Evolutionary conservation across 2,888 invertebrate genomes (phyloP).

Genomic region (Ornithoptera priamus): DNA sequence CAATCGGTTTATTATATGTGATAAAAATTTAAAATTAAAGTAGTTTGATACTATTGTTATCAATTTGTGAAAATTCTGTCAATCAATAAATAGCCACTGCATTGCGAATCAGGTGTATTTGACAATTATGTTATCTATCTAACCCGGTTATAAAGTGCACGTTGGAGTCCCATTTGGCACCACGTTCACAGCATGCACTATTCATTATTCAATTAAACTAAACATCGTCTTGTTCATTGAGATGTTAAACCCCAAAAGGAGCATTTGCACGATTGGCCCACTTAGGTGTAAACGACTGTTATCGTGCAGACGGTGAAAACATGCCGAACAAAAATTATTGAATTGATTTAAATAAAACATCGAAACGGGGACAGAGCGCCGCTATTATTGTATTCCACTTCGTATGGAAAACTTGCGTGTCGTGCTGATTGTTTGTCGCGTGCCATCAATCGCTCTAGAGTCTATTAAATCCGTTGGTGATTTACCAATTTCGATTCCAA

Average conservation of each 20-base stretch:
- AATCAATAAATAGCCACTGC: background rate
- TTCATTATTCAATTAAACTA: background rate
- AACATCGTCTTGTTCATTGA: background rate
- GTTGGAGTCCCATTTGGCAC: background rate
- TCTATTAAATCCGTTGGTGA: slow-evolving; percentile 7
- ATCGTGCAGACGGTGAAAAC: slow-evolving; percentile 39
- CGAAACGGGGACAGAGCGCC: slow-evolving; percentile 29
- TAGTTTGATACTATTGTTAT: background rate
- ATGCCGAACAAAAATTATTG: slow-evolving; percentile 38
- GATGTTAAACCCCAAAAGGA: slow-evolving; percentile 30
- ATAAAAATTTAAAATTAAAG: too few species aligned
- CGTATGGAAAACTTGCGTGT: slow-evolving; percentile 44
- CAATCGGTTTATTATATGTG: too few species aligned
- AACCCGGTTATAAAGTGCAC: background rate
- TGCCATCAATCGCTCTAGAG: slow-evolving; percentile 32
- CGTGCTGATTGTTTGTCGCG: slow-evolving; percentile 38
- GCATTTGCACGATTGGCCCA: slow-evolving; percentile 45
- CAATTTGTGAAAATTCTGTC: background rate
- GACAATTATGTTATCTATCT: background rate
- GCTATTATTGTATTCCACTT: slow-evolving; percentile 27
- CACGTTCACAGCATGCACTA: background rate
- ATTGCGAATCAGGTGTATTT: background rate
- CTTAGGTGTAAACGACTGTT: slow-evolving; percentile 44
- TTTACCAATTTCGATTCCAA: background rate
- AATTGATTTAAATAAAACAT: slow-evolving; percentile 35